Evolutionary conservation across 2,113 vertebrate genomes (phyloP).

Genomic region (Cavia porcellus): DNA sequence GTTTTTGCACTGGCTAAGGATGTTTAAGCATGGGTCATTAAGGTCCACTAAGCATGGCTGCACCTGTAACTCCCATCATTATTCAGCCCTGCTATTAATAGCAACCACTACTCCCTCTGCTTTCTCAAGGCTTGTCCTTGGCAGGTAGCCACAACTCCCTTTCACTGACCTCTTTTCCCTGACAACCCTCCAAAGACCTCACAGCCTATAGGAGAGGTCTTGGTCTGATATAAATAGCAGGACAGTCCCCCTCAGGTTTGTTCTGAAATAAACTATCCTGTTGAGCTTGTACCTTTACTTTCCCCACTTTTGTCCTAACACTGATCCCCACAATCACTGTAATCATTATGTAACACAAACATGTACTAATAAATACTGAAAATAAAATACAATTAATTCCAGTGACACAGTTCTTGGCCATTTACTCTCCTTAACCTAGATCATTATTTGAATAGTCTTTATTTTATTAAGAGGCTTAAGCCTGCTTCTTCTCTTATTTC

Average conservation of each 20-base stretch:
- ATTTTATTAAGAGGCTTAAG: not conserved
- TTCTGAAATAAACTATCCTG: not conserved
- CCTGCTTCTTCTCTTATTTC: not conserved
- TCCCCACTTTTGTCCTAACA: not conserved
- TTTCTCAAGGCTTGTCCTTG: not conserved
- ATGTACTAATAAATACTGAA: not conserved
- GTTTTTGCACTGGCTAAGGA: not conserved
- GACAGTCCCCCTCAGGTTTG: not conserved
- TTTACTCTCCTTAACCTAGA: not conserved
- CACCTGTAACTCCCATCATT: not conserved
- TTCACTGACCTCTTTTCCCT: not conserved
- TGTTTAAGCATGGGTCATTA: not conserved
- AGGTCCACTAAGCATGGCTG: not conserved
- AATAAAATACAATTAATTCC: not conserved
- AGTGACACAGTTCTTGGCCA: not conserved
- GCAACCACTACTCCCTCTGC: not conserved
- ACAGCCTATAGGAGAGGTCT: not conserved
- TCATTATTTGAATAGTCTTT: not conserved
- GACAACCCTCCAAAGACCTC: not conserved
- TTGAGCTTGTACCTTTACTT: not conserved
- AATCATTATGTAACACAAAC: not conserved
- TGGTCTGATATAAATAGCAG: not conserved
- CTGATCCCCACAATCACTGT: not conserved
- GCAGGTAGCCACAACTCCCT: not conserved
- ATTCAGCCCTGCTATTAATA: not conserved